Evolutionary conservation across 2,888 invertebrate species (phyloP).

Genomic region (Amblyjoppa proteus): DNA sequence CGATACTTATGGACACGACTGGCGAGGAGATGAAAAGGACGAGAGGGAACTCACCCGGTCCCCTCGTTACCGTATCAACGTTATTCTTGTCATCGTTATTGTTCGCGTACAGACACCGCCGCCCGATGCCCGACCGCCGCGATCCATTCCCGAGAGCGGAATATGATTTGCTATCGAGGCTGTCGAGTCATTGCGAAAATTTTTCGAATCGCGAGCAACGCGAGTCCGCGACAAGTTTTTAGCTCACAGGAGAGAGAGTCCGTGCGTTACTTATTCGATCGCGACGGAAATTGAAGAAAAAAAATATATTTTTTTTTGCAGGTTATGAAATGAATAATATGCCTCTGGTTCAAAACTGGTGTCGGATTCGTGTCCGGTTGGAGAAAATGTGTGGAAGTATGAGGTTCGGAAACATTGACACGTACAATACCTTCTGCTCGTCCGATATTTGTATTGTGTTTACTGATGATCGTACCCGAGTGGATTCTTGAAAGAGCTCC

Average conservation of each 20-base stretch:
- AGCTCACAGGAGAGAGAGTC: not conserved
- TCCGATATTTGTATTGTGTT: not conserved
- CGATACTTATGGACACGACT: constrained; percentile 59
- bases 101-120: constrained; percentile 46
- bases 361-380: not conserved
- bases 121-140: constrained; percentile 24
- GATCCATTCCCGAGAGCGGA: constrained; percentile 19
- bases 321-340: not conserved
- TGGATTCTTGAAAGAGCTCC: not conserved
- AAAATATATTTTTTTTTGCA: not conserved
- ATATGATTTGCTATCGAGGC: constrained; percentile 8
- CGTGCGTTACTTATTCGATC: not conserved
- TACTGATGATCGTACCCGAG: not conserved
- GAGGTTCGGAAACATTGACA: not conserved
- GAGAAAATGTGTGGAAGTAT: not conserved
- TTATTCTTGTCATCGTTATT: constrained; percentile 66
- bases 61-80: constrained; percentile 69
- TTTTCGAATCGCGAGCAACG: not conserved
- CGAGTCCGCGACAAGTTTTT: not conserved
- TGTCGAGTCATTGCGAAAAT: constrained; percentile 23
- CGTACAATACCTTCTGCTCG: not conserved
- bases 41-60: constrained; percentile 44
- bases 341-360: not conserved
- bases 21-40: constrained; percentile 55
- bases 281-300: not conserved